Conservation (phyloP, 1,140 invertebrate genomes). For the Scaptomyza pallida region DNA sequence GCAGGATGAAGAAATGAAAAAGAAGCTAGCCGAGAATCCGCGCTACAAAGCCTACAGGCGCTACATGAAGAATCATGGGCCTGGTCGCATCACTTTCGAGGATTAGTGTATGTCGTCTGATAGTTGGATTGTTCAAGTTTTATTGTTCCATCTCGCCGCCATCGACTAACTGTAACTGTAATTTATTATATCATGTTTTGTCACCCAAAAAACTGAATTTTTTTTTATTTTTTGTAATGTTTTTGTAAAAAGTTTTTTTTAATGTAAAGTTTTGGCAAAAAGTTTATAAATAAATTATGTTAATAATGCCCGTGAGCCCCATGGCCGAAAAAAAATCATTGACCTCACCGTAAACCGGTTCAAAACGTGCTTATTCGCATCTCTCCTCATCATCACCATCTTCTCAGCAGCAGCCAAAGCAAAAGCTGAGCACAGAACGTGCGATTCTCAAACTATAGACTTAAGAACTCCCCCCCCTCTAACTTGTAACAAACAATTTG, state of each 20-base stretch:
- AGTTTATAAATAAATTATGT: conserved; percentile 58
- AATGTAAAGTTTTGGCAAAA: conserved; percentile 40
- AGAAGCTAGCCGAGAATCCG: conserved; percentile 90
- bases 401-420: conserved; percentile 9
- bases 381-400: conserved; percentile 47
- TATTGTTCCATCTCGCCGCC: conserved; percentile 58
- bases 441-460: background rate
- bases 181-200: conserved; percentile 27
- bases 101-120: conserved; percentile 84
- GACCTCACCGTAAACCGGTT: conserved; percentile 73
- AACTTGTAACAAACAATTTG: conserved; percentile 32
- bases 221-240: conserved; percentile 24
- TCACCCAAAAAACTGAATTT: conserved; percentile 7
- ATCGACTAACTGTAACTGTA: conserved; percentile 26
- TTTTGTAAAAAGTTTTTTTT: conserved; percentile 23
- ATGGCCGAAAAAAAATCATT: conserved; percentile 63
- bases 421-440: background rate
- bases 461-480: background rate
- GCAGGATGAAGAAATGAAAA: conserved; percentile 93
- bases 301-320: conserved; percentile 37
- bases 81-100: conserved; percentile 91
- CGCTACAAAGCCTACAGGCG: conserved; percentile 91
- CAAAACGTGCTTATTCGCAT: conserved; percentile 61
- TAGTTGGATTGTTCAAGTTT: conserved; percentile 62
- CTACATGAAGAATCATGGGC: conserved; percentile 92